Base-by-base conservation (phyloP, 1,140 invertebrate species). In the Drosophila parvula region DNA sequence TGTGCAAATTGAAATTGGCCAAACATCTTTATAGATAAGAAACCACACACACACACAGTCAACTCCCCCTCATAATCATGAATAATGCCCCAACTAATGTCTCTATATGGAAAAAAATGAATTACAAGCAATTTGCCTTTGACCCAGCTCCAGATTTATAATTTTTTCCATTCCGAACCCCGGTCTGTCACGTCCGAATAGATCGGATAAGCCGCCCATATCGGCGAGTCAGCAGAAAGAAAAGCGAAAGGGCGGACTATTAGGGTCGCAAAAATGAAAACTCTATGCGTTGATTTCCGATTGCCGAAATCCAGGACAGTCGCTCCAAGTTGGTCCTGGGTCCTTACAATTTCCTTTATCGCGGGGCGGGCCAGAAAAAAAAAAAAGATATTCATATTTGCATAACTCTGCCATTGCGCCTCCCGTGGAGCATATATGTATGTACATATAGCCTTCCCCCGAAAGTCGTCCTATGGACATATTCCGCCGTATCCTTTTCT, bases 91-190 rank as follows among this genome's bases (percentile, higher is more conserved):
- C 65, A 65, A 43, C 62, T 67, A 67, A 69, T 71, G 36, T 70
- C 65, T 57, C 34, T 58, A 58, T 70, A 48, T 71, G 68, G 61
- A 36, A 12, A 60, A 45, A 45, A 67, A 67, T 76, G 48, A 67
- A 76, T 76, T 76, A 45, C 61, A 65, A 67, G 74, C 74, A 40
- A 77, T 77, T 77, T 77, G 51, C 50, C 59, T 57, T 51, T 77
- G 74, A 69, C 74, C 74, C 63, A 77, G 58, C 77, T 77, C 74
- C 63, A 77, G 75, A 77, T 77, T 69, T 65, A 69, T 77, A 77
- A 77, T 77, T 77, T 61, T 77, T 48, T 56, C 41, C 56, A 68
- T 44, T 60, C 43, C 48, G 22, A 22, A 22, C 22, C 22, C 22
- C 22, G 22, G 22, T 3, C 22, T 3, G 11, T 53, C 74, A 51